Base-by-base conservation (phyloP, 2,888 invertebrate species). In the Camptogramma bilineatum region DNA sequence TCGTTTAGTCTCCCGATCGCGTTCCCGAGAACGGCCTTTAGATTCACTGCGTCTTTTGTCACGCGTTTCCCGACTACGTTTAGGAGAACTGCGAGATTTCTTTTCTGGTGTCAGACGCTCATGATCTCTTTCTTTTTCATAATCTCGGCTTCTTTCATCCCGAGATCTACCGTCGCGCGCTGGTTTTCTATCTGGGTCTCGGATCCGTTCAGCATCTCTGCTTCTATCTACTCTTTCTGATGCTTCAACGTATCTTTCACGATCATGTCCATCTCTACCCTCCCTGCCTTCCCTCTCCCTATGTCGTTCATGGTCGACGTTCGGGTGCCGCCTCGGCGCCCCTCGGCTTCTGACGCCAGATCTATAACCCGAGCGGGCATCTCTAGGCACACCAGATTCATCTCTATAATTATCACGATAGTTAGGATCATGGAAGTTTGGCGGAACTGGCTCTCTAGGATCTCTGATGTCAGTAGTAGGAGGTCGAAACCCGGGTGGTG, bases 1-100 rank as follows among this genome's bases (percentile, higher is more conserved):
- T 42, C 94, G 90, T 69, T 89, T 92, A 72, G 84, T 87, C 67
- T 94, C 94, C 67, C 93, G 92, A 48, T 94, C 94, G 71, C 93
- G 92, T 52, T 94, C 94, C 72, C 94, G 88, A 68, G 89, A 93
- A 39, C 88, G 84, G 55, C 87, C 91, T 73, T 89, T 83, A 19
- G 92, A 90, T 75, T 94, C 92, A 77, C 92, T 91, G 51, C 90
- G 87, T 73, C 86, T 87, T 73, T 88, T 91, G 19, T 92, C 90
- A 57, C 91, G 86, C 9, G 69, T 69, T 31, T 93, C 93, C 65
- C 87, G 83, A 65, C 70, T 80, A 42, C 88, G 85, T 76, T 91
- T 91, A n/a, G 91, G 91, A 42, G 91, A 90, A 0, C 68, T 44
- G 28, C 90, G 86, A 52, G 69, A 56, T 79, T 90, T 92, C 72